Evolutionary conservation across 2,113 vertebrate genomes (phyloP), one percentile per base, ranked within the genome.

Genomic region (Martes martes): DNA sequence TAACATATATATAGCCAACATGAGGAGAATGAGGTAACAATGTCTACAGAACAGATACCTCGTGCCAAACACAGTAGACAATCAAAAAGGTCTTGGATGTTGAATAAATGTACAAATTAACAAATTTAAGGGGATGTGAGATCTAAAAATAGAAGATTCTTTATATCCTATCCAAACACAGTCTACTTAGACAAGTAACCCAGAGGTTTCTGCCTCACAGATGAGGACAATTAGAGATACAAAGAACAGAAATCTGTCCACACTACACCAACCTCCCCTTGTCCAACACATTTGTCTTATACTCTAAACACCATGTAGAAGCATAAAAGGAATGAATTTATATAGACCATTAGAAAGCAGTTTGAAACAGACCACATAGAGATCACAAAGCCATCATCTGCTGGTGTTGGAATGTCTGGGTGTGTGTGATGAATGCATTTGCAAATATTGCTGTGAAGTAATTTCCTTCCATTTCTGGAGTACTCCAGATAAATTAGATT

Each of bases 401-500:
- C 71, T 33, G 0, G 92, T 98, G 98, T 97, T 96, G 94, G 95
- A 98, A 98, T 98, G 97, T 97, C 98, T 97, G 97, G 96, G 92
- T 98, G 95, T 98, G 97, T 98, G 95, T 98, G 98, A 99, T 98
- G 98, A 98, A 99, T 98, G 98, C 98, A 98, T 99, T 99, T 99
- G 98, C 98, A 99, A 99, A 99, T 99, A 98, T 98, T 98, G 98
- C 98, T 98, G 98, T 97, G 97, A 98, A 99, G 98, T 99, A 99
- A 99, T 99, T 99, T 98, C 97, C 98, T 98, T 98, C 98, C 96
- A 97, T 98, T 93, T 92, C 98, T 98, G 97, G 98, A 99, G 98
- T 98, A 98, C 98, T 99, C 98, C 97, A 99, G 98, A 99, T 98
- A 99, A 99, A 99, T 99, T 98, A 99, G 98, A 99, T 99, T 96